phyloP scores from a whole-genome alignment of 1,140 invertebrate species.

The Agrypnia vestita region DNA sequence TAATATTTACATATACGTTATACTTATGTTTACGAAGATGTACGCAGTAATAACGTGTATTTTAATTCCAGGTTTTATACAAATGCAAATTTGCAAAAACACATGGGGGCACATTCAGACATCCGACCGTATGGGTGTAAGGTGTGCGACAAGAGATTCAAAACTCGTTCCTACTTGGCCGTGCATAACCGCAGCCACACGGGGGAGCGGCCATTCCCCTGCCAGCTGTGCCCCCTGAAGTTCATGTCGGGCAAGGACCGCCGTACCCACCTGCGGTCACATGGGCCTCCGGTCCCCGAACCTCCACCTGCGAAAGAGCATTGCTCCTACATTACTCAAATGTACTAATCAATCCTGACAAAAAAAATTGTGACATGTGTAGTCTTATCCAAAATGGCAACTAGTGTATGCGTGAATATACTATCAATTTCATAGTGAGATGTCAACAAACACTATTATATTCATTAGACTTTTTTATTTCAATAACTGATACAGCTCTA shows the following conservation, averaged over 20 bases:
- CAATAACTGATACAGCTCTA: too few species aligned
- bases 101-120: constrained; percentile 57
- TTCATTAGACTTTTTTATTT: too few species aligned
- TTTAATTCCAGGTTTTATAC: constrained; percentile 57
- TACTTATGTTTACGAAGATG: too few species aligned
- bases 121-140: constrained; percentile 53
- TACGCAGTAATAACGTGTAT: not conserved
- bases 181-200: constrained; percentile 51
- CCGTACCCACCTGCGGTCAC: constrained; percentile 50
- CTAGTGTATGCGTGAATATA: too few species aligned
- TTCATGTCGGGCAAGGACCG: constrained; percentile 58
- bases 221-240: constrained; percentile 43
- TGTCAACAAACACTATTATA: too few species aligned
- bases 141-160: constrained; percentile 57
- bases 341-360: not conserved
- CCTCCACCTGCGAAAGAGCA: not conserved
- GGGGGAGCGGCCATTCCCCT: constrained; percentile 48
- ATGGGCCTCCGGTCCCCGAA: constrained; percentile 17
- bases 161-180: constrained; percentile 55
- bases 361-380: too few species aligned
- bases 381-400: too few species aligned
- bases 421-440: too few species aligned
- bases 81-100: constrained; percentile 59
- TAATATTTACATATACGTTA: too few species aligned
- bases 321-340: not conserved